Evolutionary conservation across 2,888 invertebrate genomes (phyloP).

Genomic region (Idaea aversata): DNA sequence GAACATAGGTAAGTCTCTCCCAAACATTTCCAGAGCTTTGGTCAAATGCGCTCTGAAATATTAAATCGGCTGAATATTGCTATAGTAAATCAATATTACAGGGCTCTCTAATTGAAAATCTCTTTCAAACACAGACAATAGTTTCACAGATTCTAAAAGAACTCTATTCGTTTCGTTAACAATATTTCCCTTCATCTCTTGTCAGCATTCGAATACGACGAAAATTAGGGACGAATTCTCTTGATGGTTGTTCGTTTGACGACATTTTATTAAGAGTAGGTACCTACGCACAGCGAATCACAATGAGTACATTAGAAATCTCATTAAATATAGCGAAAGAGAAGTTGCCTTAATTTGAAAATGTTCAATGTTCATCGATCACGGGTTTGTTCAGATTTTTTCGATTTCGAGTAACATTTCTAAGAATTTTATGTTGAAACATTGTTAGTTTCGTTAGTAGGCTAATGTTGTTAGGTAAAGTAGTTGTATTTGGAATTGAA

Average conservation of each 20-base stretch:
- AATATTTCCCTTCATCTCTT: slow-evolving; percentile 2
- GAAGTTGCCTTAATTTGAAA: not conserved
- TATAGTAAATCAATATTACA: not conserved
- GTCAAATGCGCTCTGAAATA: too few relatives aligned
- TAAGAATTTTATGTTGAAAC: too few relatives aligned
- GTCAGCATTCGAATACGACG: slow-evolving; percentile 14
- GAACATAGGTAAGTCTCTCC: too few relatives aligned
- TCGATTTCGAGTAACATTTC: not conserved
- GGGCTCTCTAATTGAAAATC: not conserved
- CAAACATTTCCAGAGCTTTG: too few relatives aligned
- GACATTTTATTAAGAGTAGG: slow-evolving; percentile 7
- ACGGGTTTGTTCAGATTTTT: not conserved
- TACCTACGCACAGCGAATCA: not conserved
- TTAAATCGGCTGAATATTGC: not conserved
- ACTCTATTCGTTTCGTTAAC: not conserved
- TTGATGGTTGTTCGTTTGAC: slow-evolving; percentile 15
- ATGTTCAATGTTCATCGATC: not conserved
- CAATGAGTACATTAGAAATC: not conserved
- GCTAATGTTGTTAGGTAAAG: too few relatives aligned
- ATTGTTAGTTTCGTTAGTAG: too few relatives aligned
- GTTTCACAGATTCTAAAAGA: not conserved
- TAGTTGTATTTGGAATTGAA: too few relatives aligned
- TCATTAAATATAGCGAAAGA: not conserved
- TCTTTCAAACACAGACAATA: not conserved
- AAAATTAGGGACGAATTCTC: slow-evolving; percentile 15